Conservation (phyloP, 2,113 vertebrate genomes). For the Channa argus region DNA sequence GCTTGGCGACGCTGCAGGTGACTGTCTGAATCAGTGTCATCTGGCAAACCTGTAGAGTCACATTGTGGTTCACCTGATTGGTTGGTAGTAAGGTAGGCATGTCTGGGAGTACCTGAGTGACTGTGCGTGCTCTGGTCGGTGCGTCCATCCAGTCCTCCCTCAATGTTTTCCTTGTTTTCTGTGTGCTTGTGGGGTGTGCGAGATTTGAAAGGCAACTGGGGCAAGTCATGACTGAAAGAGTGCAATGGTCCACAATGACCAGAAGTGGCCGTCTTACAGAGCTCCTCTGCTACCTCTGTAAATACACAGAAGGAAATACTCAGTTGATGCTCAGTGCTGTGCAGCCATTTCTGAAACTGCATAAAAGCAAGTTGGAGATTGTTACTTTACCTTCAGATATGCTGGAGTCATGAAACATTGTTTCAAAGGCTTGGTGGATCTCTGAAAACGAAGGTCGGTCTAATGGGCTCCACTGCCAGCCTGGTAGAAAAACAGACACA, state of each 20-base stretch:
- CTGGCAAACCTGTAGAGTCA: conserved; percentile 67
- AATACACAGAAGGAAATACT: conserved; percentile 5
- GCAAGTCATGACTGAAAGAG: conserved; percentile 86
- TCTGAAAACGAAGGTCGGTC: conserved; percentile 97
- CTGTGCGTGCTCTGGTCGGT: conserved; percentile 73
- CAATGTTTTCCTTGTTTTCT: conserved; percentile 98
- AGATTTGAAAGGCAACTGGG: conserved; percentile 93
- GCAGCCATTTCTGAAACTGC: not conserved
- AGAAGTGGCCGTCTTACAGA: conserved; percentile 91
- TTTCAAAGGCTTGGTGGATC: conserved; percentile 98
- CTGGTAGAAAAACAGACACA: conserved; percentile 72
- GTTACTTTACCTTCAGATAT: conserved; percentile 92
- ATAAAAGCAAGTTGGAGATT: not conserved
- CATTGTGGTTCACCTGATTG: conserved; percentile 33
- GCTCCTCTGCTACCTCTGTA: conserved; percentile 96
- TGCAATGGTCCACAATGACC: conserved; percentile 87
- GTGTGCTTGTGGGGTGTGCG: conserved; percentile 92
- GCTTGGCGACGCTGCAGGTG: conserved; percentile 69
- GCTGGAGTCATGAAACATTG: conserved; percentile 99
- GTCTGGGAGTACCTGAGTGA: conserved; percentile 79
- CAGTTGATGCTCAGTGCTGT: not conserved
- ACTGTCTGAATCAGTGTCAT: not conserved
- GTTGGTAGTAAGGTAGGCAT: conserved; percentile 35
- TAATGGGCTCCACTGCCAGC: conserved; percentile 97
- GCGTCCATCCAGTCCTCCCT: conserved; percentile 86